Evolutionary conservation across 1,140 invertebrate genomes (phyloP).

Genomic region (Pseudomyrmex concolor): DNA sequence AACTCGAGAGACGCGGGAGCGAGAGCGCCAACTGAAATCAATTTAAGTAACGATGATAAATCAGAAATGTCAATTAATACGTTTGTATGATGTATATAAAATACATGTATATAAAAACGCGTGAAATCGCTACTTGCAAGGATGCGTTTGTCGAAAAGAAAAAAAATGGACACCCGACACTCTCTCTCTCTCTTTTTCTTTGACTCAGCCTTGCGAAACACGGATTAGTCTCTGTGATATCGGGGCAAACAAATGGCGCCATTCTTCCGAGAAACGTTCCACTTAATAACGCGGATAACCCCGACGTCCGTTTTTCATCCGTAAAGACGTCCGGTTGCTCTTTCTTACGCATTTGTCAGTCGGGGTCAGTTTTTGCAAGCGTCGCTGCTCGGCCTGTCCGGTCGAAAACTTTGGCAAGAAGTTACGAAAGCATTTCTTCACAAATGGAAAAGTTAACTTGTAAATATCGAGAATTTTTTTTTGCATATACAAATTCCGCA

Average conservation of each 20-base stretch:
- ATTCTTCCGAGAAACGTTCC: conserved; percentile 69
- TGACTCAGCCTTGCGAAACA: conserved; percentile 20
- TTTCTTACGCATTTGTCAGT: conserved; percentile 67
- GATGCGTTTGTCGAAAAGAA: conserved; percentile 2
- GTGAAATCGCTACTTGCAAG: neutral
- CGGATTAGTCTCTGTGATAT: conserved; percentile 63
- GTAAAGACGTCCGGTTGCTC: conserved; percentile 67
- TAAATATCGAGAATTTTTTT: conserved; percentile 1
- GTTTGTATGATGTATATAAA: no score
- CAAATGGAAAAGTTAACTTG: neutral
- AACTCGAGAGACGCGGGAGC: conserved; percentile 21
- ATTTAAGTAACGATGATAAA: conserved; percentile 27
- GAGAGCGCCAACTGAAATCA: neutral
- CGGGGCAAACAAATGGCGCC: conserved; percentile 69
- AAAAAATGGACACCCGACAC: conserved; percentile 27
- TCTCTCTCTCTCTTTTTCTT: conserved; percentile 10
- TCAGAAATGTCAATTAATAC: neutral
- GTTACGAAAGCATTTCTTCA: neutral
- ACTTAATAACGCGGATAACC: conserved; percentile 72
- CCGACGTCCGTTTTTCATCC: conserved; percentile 66
- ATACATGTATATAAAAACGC: no score
- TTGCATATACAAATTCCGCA: neutral
- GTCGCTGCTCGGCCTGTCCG: conserved; percentile 63
- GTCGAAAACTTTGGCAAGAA: conserved; percentile 5
- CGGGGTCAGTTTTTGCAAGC: conserved; percentile 70